These are phyloP conservation scores for Brachyhypopomus gauderio DNA, from an alignment of 2,113 vertebrate species.

Conservation along the genomic window DNA sequence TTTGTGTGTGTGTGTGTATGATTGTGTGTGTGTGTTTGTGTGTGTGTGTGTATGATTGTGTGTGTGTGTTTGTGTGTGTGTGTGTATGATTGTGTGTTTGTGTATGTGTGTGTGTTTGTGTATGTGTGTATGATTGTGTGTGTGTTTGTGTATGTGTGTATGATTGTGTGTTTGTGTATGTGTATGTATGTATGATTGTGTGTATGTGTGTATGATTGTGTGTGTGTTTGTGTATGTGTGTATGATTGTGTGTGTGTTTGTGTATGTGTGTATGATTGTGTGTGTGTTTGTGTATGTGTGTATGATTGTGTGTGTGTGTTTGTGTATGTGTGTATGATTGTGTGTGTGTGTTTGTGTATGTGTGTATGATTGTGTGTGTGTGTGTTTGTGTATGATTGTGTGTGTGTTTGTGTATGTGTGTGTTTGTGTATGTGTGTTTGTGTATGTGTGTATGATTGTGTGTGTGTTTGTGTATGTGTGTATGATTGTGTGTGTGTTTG, in stretches of 20 bases:
- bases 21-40: too few species aligned
- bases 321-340: too few species aligned
- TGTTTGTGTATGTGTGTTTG: not conserved
- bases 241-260: not conserved
- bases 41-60: not conserved
- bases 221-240: too few species aligned
- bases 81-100: too few species aligned
- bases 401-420: too few species aligned
- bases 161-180: not conserved
- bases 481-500: too few species aligned
- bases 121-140: too few species aligned
- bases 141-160: too few species aligned
- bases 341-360: conserved; percentile 1
- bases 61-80: conserved; percentile 13
- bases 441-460: not conserved
- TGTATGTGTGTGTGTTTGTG: not conserved
- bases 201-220: not conserved
- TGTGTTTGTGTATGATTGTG: not conserved
- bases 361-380: not conserved
- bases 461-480: not conserved
- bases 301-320: too few species aligned
- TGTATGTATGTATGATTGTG: too few species aligned
- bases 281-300: not conserved
- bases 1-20: not conserved
- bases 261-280: too few species aligned